Conservation (phyloP, 2,113 vertebrate species). For the Poicephalus meyeri region DNA sequence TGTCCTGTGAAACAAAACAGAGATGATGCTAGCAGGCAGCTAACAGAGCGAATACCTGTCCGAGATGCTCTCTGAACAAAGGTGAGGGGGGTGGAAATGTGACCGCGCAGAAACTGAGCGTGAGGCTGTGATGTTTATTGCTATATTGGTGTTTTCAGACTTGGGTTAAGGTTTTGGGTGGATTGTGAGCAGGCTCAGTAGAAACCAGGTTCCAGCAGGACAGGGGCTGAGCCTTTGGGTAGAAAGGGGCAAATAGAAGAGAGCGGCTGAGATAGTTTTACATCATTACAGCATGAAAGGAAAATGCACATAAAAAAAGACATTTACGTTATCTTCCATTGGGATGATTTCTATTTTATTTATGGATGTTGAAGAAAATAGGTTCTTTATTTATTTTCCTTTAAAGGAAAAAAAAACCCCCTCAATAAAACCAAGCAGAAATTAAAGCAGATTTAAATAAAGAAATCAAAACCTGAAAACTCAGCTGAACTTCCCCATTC, state of each 20-base stretch:
- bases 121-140: rapidly evolving
- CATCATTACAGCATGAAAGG: not conserved
- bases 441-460: not conserved
- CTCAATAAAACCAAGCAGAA: not conserved
- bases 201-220: not conserved
- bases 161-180: not conserved
- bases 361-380: not conserved
- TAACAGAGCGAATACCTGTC: not conserved
- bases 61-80: not conserved
- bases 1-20: not conserved
- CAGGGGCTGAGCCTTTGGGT: not conserved
- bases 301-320: not conserved
- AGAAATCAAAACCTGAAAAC: conserved; percentile 2
- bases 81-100: not conserved
- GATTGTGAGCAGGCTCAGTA: not conserved
- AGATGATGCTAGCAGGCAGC: not conserved
- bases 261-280: not conserved
- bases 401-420: not conserved
- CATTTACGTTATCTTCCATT: not conserved
- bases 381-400: not conserved
- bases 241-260: not conserved
- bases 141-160: not conserved
- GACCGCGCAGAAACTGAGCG: rapidly evolving
- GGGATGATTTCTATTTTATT: not conserved
- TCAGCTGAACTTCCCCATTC: not conserved